phyloP scores from a whole-genome alignment of 2,888 invertebrate genomes.

The Rhodophaea formosa region DNA sequence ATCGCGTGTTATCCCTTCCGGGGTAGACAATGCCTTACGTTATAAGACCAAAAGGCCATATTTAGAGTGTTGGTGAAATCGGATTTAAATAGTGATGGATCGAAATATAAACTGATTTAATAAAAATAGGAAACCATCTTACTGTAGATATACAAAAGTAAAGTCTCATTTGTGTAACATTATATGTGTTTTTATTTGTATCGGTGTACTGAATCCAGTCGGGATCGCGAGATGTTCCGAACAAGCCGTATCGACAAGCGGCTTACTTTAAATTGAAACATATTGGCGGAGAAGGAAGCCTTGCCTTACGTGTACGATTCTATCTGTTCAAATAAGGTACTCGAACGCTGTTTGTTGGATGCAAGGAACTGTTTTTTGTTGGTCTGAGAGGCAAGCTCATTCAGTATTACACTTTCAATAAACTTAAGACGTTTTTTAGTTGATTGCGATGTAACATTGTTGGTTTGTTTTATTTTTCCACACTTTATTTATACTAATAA shows the following conservation, averaged over 20 bases:
- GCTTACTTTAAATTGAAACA: constrained; percentile 79
- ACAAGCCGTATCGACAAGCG: constrained; percentile 71
- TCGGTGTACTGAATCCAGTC: constrained; percentile 45
- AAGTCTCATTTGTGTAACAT: background rate
- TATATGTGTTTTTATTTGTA: constrained; percentile 27
- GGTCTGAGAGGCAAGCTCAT: too few relatives aligned
- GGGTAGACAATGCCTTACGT: too few relatives aligned
- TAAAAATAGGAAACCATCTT: background rate
- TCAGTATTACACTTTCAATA: too few relatives aligned
- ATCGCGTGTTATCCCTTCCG: too few relatives aligned
- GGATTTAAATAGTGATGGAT: too few relatives aligned
- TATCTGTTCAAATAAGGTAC: constrained; percentile 55
- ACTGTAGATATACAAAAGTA: background rate
- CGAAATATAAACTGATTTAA: too few relatives aligned
- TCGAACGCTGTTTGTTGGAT: constrained; percentile 31
- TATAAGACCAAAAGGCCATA: too few relatives aligned
- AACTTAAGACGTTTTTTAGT: too few relatives aligned
- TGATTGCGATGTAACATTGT: too few relatives aligned
- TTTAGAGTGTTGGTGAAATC: too few relatives aligned
- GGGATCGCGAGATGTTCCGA: constrained; percentile 61
- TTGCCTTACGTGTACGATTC: constrained; percentile 56
- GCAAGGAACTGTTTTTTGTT: background rate
- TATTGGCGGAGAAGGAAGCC: constrained; percentile 68
- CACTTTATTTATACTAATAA: too few relatives aligned
- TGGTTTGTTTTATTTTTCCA: too few relatives aligned